Base-by-base conservation (phyloP, 2,797 vertebrate species). In the Setipinna tenuifilis region DNA sequence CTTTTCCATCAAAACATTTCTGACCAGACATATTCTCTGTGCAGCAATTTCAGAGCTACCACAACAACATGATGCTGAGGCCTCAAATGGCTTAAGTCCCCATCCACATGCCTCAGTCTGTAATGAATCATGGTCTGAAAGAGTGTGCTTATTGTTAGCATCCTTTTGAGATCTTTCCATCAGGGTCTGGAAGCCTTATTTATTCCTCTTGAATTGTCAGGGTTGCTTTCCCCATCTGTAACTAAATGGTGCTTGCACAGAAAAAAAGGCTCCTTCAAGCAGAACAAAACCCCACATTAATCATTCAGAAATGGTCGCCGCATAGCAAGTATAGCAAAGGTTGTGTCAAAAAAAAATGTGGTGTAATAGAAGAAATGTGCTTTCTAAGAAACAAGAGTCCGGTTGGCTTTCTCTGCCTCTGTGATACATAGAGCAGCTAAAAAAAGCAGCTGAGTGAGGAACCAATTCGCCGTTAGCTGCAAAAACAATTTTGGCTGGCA, bases 241-340 rank as follows among this genome's bases (percentile, higher is more conserved):
- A 86, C 87, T 93, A 93, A 93, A 94, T 90, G 88, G 87, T 46
- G 54, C 88, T 90, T 85, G 88, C 88, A 90, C 25, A 71, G 65
- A 65, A 71, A 65, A 71, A 93, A 92, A 93, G 90, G 90, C 90
- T 91, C 93, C 93, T 93, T 85, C 92, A 94, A 91, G 86, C 87
- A 91, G 90, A 94, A 93, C 93, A 90, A 92, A 91, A 92, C 57
- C 54, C 83, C 25, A 71, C 91, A 94, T 95, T 94, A 91, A 95
- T 93, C 92, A 93, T 89, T 89, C 91, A 93, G 87, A 93, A 93
- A 93, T 84, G 28, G 84, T 86, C 14, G 58, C 87, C 28, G 84
- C 85, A 93, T 92, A 89, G 91, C 94, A 93, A 90, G 89, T 93
- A 89, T 89, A 65, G 85, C 89, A 95, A 97, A 96, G 93, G 92